A percentile compares a stretch with the other conserved stretches of the same genome.
Evolutionary conservation across 2,888 invertebrate species (phyloP).

Genomic region (Drosophila anomelani): DNA sequence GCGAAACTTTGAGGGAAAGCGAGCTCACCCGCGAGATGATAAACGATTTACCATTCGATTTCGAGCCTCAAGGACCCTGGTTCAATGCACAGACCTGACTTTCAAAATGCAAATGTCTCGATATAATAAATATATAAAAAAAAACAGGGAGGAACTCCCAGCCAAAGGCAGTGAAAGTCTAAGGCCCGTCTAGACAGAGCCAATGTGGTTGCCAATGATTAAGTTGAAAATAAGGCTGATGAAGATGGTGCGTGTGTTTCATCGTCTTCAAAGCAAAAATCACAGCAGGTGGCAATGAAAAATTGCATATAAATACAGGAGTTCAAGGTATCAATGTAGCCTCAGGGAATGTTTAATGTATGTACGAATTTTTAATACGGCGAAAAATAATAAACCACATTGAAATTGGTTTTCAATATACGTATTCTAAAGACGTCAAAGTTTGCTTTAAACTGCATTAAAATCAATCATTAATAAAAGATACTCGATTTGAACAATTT

Average conservation of each 20-base stretch:
- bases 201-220: conserved; percentile 23
- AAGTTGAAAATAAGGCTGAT: conserved; percentile 20
- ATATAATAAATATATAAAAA: conserved; percentile 20
- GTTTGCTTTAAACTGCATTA: not conserved
- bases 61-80: conserved; percentile 38
- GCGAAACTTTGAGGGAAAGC: conserved; percentile 6
- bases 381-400: not conserved
- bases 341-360: not conserved
- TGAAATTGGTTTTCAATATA: not conserved
- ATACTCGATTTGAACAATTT: not conserved
- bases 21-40: conserved; percentile 14
- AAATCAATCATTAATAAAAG: too few relatives aligned
- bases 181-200: conserved; percentile 64
- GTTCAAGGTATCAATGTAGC: conserved; percentile 29
- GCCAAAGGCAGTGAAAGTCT: conserved; percentile 38
- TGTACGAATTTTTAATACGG: not conserved
- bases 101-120: conserved; percentile 64
- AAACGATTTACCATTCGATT: conserved; percentile 45
- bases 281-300: conserved; percentile 67
- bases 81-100: conserved; percentile 59
- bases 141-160: not conserved
- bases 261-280: conserved; percentile 28
- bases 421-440: not conserved
- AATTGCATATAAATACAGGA: conserved; percentile 44
- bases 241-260: conserved; percentile 26